Evolutionary conservation across 2,113 vertebrate species (phyloP).

Genomic region (Coreoperca whiteheadi): DNA sequence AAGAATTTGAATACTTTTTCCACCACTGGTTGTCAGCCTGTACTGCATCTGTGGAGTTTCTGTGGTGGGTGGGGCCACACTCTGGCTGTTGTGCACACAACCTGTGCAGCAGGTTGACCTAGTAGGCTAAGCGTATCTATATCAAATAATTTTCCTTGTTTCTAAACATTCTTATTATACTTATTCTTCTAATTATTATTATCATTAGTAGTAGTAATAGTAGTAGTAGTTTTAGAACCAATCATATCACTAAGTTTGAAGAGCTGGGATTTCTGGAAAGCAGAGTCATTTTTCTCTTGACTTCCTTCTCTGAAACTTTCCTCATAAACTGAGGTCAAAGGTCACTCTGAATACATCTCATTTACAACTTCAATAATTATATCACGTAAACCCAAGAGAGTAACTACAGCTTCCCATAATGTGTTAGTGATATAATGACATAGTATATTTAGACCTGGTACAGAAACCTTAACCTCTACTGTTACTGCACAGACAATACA

Average conservation of each 20-base stretch:
- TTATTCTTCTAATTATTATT: no score
- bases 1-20: not conserved
- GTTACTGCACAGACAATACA: not conserved
- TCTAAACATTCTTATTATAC: no score
- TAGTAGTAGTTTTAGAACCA: no score
- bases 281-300: not conserved
- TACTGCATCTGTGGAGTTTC: not conserved
- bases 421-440: not conserved
- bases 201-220: no score
- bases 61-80: slow-evolving; percentile 25
- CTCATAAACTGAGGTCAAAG: slow-evolving; percentile 24
- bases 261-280: not conserved
- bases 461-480: not conserved
- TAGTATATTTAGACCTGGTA: not conserved
- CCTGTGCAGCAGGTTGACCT: slow-evolving; percentile 51
- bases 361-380: not conserved
- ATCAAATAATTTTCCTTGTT: not conserved
- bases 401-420: not conserved
- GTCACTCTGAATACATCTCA: slow-evolving; percentile 6
- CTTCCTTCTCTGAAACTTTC: slow-evolving; percentile 29
- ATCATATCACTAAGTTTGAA: not conserved
- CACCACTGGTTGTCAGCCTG: not conserved
- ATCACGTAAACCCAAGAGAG: not conserved
- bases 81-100: slow-evolving; percentile 4
- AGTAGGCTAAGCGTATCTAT: not conserved